phyloP scores from a whole-genome alignment of 23 tunicate genomes.

The Diplosoma virens region DNA sequence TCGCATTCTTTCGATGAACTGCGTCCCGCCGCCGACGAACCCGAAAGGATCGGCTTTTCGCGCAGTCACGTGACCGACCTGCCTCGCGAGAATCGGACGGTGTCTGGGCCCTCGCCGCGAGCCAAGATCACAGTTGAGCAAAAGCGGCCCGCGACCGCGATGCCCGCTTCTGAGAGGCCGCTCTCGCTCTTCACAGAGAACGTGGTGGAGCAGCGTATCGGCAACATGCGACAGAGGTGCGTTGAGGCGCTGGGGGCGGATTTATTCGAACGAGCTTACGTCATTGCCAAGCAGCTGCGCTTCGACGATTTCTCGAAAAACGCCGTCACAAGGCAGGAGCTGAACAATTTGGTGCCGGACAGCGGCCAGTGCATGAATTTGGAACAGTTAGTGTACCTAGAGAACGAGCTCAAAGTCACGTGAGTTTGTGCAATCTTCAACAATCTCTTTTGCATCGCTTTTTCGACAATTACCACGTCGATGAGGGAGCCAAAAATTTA shows the following conservation, averaged over 20 bases:
- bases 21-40: background rate
- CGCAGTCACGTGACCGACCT: background rate
- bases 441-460: no score
- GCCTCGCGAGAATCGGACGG: background rate
- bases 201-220: constrained; percentile 45
- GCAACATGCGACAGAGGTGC: constrained; percentile 47
- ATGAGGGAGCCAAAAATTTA: no score
- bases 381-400: constrained; percentile 76
- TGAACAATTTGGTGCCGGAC: constrained; percentile 60
- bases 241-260: constrained; percentile 40
- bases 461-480: no score
- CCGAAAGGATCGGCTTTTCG: background rate
- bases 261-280: constrained; percentile 55
- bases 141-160: constrained; percentile 1
- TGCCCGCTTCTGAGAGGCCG: constrained; percentile 1
- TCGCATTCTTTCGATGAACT: background rate
- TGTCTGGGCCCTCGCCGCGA: background rate
- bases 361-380: constrained; percentile 55
- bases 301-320: constrained; percentile 46
- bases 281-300: constrained; percentile 26
- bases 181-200: constrained; percentile 27
- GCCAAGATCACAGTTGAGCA: background rate
- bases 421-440: no score
- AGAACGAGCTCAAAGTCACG: no score
- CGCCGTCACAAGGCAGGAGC: background rate